Percentiles rank a stretch among this genome's conserved stretches.
phyloP scores from a whole-genome alignment of 2,888 invertebrate species.

The Corbicula japonica region DNA sequence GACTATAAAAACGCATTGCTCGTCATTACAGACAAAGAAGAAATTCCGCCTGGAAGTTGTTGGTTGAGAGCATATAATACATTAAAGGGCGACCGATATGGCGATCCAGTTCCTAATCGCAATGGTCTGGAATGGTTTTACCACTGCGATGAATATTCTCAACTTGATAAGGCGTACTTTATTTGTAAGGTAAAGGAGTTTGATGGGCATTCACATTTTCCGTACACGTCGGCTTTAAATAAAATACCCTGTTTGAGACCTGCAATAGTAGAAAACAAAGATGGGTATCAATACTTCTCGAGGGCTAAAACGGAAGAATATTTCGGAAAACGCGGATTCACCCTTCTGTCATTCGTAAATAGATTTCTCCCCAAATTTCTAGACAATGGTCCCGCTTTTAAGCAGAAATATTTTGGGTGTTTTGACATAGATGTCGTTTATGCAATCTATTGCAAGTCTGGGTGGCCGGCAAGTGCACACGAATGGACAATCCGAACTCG shows the following conservation, averaged over 20 bases:
- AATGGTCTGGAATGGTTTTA: constrained; percentile 20
- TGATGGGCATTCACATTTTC: constrained; percentile 5
- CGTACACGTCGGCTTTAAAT: not conserved
- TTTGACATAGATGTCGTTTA: constrained; percentile 25
- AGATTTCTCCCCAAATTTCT: constrained; percentile 6
- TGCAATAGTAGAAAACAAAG: not conserved
- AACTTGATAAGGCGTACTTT: not conserved
- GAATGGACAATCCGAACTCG: constrained; percentile 18
- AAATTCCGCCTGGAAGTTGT: constrained; percentile 10
- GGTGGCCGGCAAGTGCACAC: constrained; percentile 20
- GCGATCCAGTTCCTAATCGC: not conserved
- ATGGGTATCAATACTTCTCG: not conserved
- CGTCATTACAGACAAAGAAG: not conserved
- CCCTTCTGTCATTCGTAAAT: not conserved
- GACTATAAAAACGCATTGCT: not conserved
- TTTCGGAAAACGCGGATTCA: not conserved
- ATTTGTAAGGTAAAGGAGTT: not conserved
- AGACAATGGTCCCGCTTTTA: constrained; percentile 8
- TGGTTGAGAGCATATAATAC: constrained; percentile 7
- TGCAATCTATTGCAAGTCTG: not conserved
- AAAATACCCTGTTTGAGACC: not conserved
- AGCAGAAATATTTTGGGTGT: constrained; percentile 12
- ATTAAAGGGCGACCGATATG: not conserved
- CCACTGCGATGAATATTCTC: not conserved
- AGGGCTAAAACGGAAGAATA: constrained; percentile 6